Base-by-base conservation (phyloP, 2,797 vertebrate species). In the Ataeniobius toweri region DNA sequence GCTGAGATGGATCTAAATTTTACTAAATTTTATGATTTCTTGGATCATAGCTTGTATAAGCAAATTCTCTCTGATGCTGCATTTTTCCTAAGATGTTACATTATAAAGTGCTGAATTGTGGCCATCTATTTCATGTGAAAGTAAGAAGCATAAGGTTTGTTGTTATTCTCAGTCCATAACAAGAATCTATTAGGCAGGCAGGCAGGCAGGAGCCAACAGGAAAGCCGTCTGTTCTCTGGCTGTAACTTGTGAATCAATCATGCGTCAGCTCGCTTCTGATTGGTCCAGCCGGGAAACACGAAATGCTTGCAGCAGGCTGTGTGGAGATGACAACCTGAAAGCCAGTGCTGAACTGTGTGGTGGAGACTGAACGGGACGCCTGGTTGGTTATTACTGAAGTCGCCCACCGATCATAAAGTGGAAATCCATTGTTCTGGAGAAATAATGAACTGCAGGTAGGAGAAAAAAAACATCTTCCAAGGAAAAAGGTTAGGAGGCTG, bases 401-500 rank as follows among this genome's bases (percentile, higher is more conserved):
- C 63, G 6, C 71, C 74, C 70, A 71, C 55, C 46, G 67, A 73
- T 78, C 75, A 74, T 63, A 69, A 78, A 72, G 63, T 56, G 83
- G 84, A 78, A 22, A 79, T 77, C 70, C 74, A 20, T 77, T 71
- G 76, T 14, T 75, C 24, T 26, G 48, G 12, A 73, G 77, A 80
- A 85, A 91, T 5, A 75, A 95, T 94, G 94, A 39, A 84, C 76
- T 92, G 91, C 89, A 95, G 94, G 94, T 94, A 93, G 56, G 92
- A 76, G 26, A 5, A 24, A 7, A 22, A 14, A 73, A n/a, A 14
- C 51, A n/a, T 53, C 22, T 26, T 10, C 7, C 3, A 24, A n/a
- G 48, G 26, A n/a, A 16, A 46, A n/a, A 36, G 3, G 28, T 65
- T 50, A 31, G 53, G 24, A 22, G n/a, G n/a, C 39, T 44, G 53